A percentile compares a stretch with the other conserved stretches of the same genome.
These are phyloP conservation scores for Danio jaintianensis DNA, from an alignment of 2,797 vertebrate species.

Conservation along the genomic window DNA sequence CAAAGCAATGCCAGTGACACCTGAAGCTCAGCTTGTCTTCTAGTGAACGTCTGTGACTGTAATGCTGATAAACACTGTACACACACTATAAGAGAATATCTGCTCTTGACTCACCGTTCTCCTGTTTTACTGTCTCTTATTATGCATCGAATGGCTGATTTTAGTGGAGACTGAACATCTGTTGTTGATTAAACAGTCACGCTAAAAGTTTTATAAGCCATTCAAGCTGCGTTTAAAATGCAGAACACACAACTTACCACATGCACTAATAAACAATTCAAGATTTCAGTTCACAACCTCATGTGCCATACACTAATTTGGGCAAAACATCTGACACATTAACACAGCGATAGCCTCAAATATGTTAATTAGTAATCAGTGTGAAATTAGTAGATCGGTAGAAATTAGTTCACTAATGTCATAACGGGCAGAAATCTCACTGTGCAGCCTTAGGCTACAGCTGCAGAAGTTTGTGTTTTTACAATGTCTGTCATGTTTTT, in stretches of 20 bases:
- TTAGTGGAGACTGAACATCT: slow-evolving; percentile 22
- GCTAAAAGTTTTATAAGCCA: slow-evolving; percentile 14
- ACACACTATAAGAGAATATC: not conserved
- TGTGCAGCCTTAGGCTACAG: not conserved
- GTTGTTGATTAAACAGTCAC: slow-evolving; percentile 39
- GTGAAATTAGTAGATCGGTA: not conserved
- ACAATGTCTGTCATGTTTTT: not conserved
- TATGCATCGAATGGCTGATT: slow-evolving; percentile 19
- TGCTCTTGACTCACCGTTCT: not conserved
- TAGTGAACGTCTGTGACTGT: not conserved
- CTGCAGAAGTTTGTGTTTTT: not conserved
- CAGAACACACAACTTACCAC: not conserved
- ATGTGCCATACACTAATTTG: not conserved
- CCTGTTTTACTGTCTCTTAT: slow-evolving; percentile 20
- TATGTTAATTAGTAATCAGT: slow-evolving; percentile 9
- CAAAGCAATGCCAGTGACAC: not conserved
- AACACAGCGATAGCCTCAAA: slow-evolving; percentile 2
- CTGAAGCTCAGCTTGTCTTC: not conserved
- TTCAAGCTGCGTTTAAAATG: slow-evolving; percentile 15
- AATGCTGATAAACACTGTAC: not conserved
- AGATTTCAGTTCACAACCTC: slow-evolving; percentile 15
- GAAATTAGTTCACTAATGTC: not conserved
- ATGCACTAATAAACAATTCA: slow-evolving; percentile 15
- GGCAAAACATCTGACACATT: not conserved
- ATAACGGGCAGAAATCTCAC: not conserved